Percentiles rank a stretch among this genome's conserved stretches.
These are phyloP conservation scores for Anguilla pacifica DNA, from an alignment of 2,797 vertebrate genomes.

Conservation along the genomic window DNA sequence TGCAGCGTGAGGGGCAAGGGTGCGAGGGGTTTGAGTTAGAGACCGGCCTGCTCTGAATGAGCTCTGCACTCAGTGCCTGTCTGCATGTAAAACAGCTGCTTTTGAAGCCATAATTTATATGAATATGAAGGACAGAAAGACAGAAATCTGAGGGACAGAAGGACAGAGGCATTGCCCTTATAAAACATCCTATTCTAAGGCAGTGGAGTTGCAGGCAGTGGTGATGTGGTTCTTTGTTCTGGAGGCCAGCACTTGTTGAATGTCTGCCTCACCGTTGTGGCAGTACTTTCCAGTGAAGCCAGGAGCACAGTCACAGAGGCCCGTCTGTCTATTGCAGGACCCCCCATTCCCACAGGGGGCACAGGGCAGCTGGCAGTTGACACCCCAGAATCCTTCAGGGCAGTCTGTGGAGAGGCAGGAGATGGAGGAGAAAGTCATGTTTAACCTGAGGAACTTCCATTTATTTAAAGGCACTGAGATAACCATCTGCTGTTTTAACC, in stretches of 20 bases:
- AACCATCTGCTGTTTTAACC: background rate
- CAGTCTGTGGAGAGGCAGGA: constrained; percentile 62
- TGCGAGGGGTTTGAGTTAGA: background rate
- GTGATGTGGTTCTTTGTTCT: background rate
- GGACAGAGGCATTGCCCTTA: background rate
- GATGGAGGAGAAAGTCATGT: background rate
- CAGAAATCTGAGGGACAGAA: background rate
- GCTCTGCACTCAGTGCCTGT: background rate
- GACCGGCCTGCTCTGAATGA: background rate
- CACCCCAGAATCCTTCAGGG: constrained; percentile 67
- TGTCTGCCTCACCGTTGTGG: constrained; percentile 55
- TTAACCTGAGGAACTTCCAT: background rate
- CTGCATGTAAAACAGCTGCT: background rate
- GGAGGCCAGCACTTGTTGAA: background rate
- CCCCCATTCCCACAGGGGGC: constrained; percentile 65
- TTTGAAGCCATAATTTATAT: background rate
- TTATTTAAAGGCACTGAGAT: background rate
- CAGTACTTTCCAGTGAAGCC: constrained; percentile 70
- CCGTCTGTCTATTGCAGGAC: constrained; percentile 65
- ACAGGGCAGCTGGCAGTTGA: constrained; percentile 65
- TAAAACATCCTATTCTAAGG: background rate
- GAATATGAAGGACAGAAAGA: background rate
- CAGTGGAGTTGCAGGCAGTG: background rate
- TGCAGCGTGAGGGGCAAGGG: constrained; percentile 37
- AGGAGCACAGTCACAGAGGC: constrained; percentile 66